Percentiles rank a stretch among this genome's conserved stretches.
phyloP scores from a whole-genome alignment of 2,888 invertebrate genomes.

The Amphiduros pacificus region DNA sequence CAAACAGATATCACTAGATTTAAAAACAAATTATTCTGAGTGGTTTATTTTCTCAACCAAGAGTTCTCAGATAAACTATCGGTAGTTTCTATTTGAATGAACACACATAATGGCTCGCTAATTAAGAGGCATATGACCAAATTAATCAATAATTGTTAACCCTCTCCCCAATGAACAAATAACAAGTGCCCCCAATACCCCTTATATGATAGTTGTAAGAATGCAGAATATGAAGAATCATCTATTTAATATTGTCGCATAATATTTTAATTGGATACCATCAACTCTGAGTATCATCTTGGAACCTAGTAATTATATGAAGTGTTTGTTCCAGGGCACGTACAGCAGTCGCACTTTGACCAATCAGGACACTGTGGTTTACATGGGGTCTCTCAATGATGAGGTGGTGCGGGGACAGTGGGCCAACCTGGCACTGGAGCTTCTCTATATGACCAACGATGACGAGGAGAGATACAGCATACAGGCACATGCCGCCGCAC shows the following conservation, averaged over 20 bases:
- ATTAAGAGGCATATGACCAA: no score
- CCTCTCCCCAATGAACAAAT: no score
- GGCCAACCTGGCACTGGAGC: constrained; percentile 61
- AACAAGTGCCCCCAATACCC: no score
- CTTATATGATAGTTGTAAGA: no score
- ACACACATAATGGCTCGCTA: no score
- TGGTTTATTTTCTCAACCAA: no score
- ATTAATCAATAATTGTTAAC: no score
- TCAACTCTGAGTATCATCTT: background rate
- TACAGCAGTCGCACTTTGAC: constrained; percentile 57
- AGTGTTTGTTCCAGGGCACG: constrained; percentile 42
- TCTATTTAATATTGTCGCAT: background rate
- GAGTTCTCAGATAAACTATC: no score
- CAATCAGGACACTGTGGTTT: constrained; percentile 48
- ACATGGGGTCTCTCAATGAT: constrained; percentile 56
- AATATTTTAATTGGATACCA: background rate
- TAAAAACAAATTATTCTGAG: no score
- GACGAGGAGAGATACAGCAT: constrained; percentile 64
- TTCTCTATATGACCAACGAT: constrained; percentile 63
- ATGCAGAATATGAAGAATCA: background rate
- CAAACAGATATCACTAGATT: no score
- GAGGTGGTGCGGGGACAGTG: constrained; percentile 60
- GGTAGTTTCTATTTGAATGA: no score
- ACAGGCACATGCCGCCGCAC: constrained; percentile 59
- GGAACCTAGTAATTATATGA: background rate